Base-by-base conservation (phyloP, 2,888 invertebrate genomes). In the Synergus laeviventris region DNA sequence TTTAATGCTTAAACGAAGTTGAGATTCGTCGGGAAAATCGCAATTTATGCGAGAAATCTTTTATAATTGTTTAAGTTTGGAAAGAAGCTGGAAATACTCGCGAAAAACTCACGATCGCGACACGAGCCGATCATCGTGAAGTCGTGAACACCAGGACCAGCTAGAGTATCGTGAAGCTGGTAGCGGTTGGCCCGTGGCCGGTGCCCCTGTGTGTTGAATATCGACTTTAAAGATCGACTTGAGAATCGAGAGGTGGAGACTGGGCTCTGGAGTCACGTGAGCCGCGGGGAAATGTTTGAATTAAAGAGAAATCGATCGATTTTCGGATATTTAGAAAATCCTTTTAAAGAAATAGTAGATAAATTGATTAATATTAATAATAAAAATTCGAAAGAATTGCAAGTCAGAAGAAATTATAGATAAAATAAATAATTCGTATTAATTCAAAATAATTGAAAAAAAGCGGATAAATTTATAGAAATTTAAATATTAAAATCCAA, bases 91-190 rank as follows among this genome's bases (percentile, higher is more conserved):
- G 12, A 54, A 73, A 82, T 82, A 77, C 82, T 84, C 83, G 83
- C 82, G 83, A 81, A 81, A 84, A 85, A 84, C 83, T 82, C 85
- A 83, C 85, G 83, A 83, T 82, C 85, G 85, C 87, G 81, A 87
- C 87, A 88, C 87, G 82, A 87, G 86, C 88, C 89, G 87, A 88
- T 87, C 88, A 86, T 87, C 82, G 84, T 86, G 85, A 84, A 87
- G 86, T 87, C 82, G 84, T 86, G 85, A 84, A 87, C 84, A 81
- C 77, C 77, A 77, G 75, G 77, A 78, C 42, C 73, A 74, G 59
- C 74, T 73, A 62, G 76, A 45, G 31, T 16, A 45, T 18, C 62
- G 64, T 66, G 62, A 62, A 61, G 18, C 3, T 36, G 18, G n/a
- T n/a, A n/a, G n/a, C n/a, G n/a, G n/a, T n/a, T n/a, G n/a, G n/a